A percentile compares a stretch with the other conserved stretches of the same genome.
phyloP scores from a whole-genome alignment of 2,113 vertebrate species.

The Nipponia nippon region DNA sequence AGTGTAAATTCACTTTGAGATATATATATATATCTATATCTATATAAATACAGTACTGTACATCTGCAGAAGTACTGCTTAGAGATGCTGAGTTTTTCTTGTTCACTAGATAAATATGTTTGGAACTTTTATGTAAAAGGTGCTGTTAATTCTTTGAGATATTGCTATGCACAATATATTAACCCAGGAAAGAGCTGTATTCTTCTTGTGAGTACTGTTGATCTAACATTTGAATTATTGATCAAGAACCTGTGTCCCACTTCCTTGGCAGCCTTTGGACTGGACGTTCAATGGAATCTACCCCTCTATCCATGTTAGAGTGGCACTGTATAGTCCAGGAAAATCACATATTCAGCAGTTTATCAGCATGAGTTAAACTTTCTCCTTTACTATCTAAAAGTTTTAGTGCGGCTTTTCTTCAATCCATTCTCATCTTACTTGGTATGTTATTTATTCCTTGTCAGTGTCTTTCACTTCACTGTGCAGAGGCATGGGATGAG shows the following conservation, averaged over 20 bases:
- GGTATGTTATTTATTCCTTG: neutral
- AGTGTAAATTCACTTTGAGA: conserved; percentile 73
- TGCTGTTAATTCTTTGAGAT: conserved; percentile 39
- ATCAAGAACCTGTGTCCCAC: neutral
- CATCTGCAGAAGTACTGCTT: conserved; percentile 67
- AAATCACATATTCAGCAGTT: neutral
- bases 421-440: neutral
- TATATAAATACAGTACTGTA: conserved; percentile 68
- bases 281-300: neutral
- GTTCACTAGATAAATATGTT: conserved; percentile 60
- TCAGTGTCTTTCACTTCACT: neutral
- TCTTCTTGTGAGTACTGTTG: neutral
- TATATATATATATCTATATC: conserved; percentile 66
- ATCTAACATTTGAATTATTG: neutral
- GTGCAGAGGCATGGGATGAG: neutral
- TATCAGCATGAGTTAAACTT: neutral
- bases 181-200: neutral
- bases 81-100: conserved; percentile 65
- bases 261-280: neutral
- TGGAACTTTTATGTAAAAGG: conserved; percentile 46
- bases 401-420: neutral
- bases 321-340: neutral
- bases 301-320: neutral
- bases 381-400: neutral
- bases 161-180: conserved; percentile 6